These are phyloP conservation scores for Dreissena polymorpha DNA, from an alignment of 1,140 invertebrate species.

Conservation along the genomic window DNA sequence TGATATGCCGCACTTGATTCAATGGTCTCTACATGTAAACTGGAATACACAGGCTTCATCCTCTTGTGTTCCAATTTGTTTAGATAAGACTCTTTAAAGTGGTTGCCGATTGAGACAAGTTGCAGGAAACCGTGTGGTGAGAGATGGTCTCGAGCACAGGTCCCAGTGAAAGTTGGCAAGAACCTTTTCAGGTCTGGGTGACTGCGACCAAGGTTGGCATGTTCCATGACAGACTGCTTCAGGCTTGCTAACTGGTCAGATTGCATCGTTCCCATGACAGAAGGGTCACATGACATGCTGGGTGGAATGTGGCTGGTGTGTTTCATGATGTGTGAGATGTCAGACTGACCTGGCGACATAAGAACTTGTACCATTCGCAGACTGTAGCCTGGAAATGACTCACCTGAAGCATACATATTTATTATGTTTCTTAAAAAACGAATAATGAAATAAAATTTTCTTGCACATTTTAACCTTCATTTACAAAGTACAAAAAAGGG, in stretches of 20 bases:
- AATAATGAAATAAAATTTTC: too few relatives aligned
- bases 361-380: constrained; percentile 25
- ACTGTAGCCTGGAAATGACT: constrained; percentile 13
- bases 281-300: constrained; percentile 14
- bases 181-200: neutral
- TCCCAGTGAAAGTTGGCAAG: constrained; percentile 23
- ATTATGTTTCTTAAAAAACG: too few relatives aligned
- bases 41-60: constrained; percentile 17
- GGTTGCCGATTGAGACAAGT: constrained; percentile 27
- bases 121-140: constrained; percentile 25
- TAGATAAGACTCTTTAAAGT: constrained; percentile 15
- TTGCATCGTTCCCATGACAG: neutral
- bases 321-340: constrained; percentile 19
- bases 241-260: neutral
- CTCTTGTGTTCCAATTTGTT: constrained; percentile 18
- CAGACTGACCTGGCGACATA: constrained; percentile 28
- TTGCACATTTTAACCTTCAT: too few relatives aligned
- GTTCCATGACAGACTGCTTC: neutral
- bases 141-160: constrained; percentile 27
- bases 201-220: neutral
- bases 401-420: constrained; percentile 25
- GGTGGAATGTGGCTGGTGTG: constrained; percentile 1
- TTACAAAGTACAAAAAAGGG: too few relatives aligned
- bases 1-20: constrained; percentile 19
- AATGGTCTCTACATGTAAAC: constrained; percentile 22